These are phyloP conservation scores for Dinoponera quadriceps DNA, from an alignment of 1,140 invertebrate species.

Conservation along the genomic window DNA sequence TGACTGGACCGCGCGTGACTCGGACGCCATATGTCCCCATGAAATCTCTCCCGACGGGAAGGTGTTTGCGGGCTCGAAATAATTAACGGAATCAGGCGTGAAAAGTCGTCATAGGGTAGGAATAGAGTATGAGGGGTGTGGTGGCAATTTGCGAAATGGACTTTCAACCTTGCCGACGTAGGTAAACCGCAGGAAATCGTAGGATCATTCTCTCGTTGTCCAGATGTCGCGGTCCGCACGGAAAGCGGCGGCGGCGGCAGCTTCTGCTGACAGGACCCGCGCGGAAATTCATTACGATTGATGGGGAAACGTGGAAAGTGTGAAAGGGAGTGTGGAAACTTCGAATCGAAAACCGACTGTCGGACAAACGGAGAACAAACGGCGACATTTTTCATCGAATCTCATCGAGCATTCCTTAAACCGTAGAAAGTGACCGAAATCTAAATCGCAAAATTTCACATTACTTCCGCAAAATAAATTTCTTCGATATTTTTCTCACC, in stretches of 20 bases:
- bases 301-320: neutral
- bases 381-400: neutral
- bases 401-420: constrained; percentile 2
- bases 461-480: too few relatives aligned
- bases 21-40: constrained; percentile 65
- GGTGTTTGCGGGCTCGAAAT: constrained; percentile 53
- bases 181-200: constrained; percentile 18
- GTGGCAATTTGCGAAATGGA: constrained; percentile 81
- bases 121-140: constrained; percentile 77
- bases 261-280: neutral
- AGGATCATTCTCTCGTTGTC: constrained; percentile 66
- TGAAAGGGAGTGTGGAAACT: too few relatives aligned
- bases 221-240: constrained; percentile 73
- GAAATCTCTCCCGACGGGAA: constrained; percentile 33
- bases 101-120: constrained; percentile 65
- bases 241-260: neutral
- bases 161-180: constrained; percentile 64
- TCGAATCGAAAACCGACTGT: neutral
- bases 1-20: constrained; percentile 60
- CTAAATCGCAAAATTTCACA: too few relatives aligned
- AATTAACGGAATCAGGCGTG: constrained; percentile 78
- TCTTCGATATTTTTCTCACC: too few relatives aligned
- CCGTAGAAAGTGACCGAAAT: neutral
- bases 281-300: constrained; percentile 2
- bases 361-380: neutral